Conservation (phyloP, 2,113 vertebrate species). For the Pionites leucogaster region DNA sequence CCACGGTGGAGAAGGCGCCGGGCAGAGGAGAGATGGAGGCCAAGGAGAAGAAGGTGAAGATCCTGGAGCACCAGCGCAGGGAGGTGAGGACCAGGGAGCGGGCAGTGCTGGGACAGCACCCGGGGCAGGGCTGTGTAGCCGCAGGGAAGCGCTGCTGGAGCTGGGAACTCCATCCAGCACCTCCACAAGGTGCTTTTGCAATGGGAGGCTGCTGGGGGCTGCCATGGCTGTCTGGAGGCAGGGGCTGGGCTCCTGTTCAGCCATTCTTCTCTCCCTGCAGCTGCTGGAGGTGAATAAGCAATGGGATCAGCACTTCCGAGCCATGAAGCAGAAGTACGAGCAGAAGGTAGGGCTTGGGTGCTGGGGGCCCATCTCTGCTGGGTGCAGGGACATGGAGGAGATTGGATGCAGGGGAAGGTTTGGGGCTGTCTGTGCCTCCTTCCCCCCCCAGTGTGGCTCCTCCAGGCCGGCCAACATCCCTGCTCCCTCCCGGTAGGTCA, state of each 20-base stretch:
- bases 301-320: conserved; percentile 98
- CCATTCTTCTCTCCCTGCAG: conserved; percentile 64
- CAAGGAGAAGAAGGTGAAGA: conserved; percentile 92
- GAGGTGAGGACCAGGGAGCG: conserved; percentile 79
- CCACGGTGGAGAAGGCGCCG: conserved; percentile 35
- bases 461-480: neutral
- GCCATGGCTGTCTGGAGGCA: neutral
- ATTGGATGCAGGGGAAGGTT: accelerated
- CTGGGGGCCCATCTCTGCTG: neutral
- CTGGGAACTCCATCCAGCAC: neutral
- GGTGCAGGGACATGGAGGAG: neutral
- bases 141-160: neutral
- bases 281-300: conserved; percentile 98
- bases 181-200: neutral
- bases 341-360: conserved; percentile 85
- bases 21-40: conserved; percentile 66
- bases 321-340: conserved; percentile 97
- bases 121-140: neutral
- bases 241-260: neutral
- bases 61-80: conserved; percentile 94
- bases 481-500: conserved; percentile 76
- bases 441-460: neutral
- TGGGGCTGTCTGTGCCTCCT: neutral
- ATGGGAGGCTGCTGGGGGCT: neutral
- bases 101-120: neutral